Conservation (phyloP, 2,113 vertebrate species). For the Etheostoma cragini region DNA sequence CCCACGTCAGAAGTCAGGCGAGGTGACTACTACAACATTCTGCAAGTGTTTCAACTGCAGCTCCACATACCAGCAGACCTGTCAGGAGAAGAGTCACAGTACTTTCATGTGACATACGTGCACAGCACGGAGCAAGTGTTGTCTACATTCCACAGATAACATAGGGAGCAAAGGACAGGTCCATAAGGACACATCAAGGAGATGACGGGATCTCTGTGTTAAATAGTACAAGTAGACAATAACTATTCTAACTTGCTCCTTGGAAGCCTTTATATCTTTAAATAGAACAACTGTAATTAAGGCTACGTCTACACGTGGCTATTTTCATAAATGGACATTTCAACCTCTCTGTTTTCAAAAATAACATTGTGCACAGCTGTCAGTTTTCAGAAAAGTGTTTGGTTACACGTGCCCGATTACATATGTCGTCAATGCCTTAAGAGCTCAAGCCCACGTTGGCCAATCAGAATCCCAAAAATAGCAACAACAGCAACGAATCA, state of each 20-base stretch:
- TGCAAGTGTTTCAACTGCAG: background rate
- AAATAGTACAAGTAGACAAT: background rate
- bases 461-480: too few relatives aligned
- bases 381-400: too few relatives aligned
- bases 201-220: background rate
- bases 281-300: background rate
- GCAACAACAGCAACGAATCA: too few relatives aligned
- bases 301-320: too few relatives aligned
- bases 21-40: conserved; percentile 24
- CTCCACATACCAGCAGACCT: conserved; percentile 3
- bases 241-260: background rate
- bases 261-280: background rate
- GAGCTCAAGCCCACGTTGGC: too few relatives aligned
- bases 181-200: background rate
- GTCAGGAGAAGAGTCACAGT: background rate
- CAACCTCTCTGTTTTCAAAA: too few relatives aligned
- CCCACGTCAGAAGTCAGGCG: conserved; percentile 37
- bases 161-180: conserved; percentile 5
- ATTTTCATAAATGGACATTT: too few relatives aligned
- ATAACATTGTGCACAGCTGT: too few relatives aligned
- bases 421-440: too few relatives aligned
- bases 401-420: too few relatives aligned
- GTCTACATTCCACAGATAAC: conserved; percentile 35
- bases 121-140: background rate
- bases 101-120: conserved; percentile 1